Percentiles rank a stretch among this genome's conserved stretches.
phyloP scores from a whole-genome alignment of 2,888 invertebrate genomes.

The Agrochola lota region DNA sequence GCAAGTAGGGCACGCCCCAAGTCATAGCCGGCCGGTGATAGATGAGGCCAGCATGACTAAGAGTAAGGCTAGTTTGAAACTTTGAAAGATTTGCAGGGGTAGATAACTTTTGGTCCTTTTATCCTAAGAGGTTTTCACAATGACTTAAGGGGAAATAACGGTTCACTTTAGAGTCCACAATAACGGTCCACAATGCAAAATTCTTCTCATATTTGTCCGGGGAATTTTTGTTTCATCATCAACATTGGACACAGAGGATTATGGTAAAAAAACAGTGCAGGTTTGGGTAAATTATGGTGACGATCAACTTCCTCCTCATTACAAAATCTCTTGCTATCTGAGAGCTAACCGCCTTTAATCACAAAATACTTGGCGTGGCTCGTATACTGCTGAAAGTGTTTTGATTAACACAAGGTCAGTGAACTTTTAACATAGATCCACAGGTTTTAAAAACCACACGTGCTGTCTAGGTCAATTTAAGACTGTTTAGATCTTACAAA shows the following conservation, averaged over 20 bases:
- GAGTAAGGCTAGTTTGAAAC: conserved; percentile 17
- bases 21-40: conserved; percentile 11
- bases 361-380: background rate
- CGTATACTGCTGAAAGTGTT: conserved; percentile 5
- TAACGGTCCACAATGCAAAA: background rate
- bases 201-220: too few species aligned
- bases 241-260: background rate
- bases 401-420: conserved; percentile 12
- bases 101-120: background rate
- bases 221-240: background rate
- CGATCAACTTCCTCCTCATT: too few species aligned
- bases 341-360: background rate
- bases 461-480: background rate
- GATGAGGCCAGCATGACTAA: conserved; percentile 35
- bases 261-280: too few species aligned
- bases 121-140: background rate
- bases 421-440: conserved; percentile 8
- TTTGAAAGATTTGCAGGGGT: conserved; percentile 19
- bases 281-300: background rate
- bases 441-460: background rate
- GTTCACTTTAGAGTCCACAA: too few species aligned
- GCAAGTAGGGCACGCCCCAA: conserved; percentile 57
- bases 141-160: background rate
- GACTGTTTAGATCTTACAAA: background rate
- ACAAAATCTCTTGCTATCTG: too few species aligned